Conservation (phyloP, 2,888 invertebrate species). For the Balanococcus diminutus region DNA sequence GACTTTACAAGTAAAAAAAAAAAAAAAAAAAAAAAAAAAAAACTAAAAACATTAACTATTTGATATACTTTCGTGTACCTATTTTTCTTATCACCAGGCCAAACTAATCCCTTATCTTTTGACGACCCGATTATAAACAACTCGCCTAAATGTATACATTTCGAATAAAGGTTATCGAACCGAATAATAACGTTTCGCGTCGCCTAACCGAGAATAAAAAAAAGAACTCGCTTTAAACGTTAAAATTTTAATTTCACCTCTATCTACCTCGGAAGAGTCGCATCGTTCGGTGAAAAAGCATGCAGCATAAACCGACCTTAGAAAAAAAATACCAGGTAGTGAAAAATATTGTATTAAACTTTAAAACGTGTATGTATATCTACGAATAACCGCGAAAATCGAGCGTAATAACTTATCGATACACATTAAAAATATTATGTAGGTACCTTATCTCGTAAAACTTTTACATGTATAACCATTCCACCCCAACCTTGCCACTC, state of each 20-base stretch:
- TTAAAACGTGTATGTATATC: conserved; percentile 22
- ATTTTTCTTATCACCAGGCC: not conserved
- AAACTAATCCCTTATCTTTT: not conserved
- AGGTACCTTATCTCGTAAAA: conserved; percentile 41
- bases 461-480: conserved; percentile 30
- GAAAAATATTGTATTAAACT: conserved; percentile 32
- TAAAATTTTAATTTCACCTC: conserved; percentile 22
- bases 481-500: no score
- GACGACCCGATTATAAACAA: not conserved
- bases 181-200: not conserved
- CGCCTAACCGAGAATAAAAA: not conserved
- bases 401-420: conserved; percentile 42
- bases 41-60: not conserved
- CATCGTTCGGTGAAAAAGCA: not conserved
- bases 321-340: conserved; percentile 2
- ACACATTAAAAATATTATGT: conserved; percentile 36
- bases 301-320: conserved; percentile 8
- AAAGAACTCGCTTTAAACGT: not conserved
- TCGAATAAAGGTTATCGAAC: conserved; percentile 28
- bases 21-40: no score
- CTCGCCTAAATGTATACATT: not conserved
- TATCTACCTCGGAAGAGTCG: not conserved
- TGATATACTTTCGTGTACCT: not conserved
- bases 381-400: conserved; percentile 31
- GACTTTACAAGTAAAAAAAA: no score